Evolutionary conservation across 2,113 vertebrate genomes (phyloP).

Genomic region (Mesocricetus auratus): DNA sequence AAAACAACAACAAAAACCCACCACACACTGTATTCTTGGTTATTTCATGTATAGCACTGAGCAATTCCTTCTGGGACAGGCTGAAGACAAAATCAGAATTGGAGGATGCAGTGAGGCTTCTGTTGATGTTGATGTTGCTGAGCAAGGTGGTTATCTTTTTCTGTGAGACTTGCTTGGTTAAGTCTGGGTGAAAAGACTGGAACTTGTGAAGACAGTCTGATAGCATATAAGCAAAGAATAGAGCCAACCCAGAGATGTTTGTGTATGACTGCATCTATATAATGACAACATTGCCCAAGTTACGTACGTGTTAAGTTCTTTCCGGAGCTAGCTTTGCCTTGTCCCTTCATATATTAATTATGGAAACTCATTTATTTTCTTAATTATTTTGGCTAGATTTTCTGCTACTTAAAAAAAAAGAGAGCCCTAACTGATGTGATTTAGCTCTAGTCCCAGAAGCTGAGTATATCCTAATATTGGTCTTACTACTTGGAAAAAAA

Average conservation of each 20-base stretch:
- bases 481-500: not conserved
- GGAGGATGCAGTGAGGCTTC: not conserved
- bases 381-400: not conserved
- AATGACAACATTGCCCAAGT: not conserved
- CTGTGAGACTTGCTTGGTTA: not conserved
- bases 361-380: not conserved
- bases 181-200: not conserved
- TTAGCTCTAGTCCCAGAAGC: not conserved
- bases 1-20: no score
- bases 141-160: not conserved
- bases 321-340: not conserved
- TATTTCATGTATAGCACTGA: not conserved
- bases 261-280: not conserved
- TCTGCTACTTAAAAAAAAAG: conserved; percentile 28
- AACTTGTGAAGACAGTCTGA: not conserved
- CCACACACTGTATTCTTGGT: not conserved
- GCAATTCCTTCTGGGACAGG: not conserved
- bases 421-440: not conserved
- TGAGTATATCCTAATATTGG: conserved; percentile 1
- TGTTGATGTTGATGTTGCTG: not conserved
- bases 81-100: not conserved
- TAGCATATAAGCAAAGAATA: not conserved
- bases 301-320: not conserved
- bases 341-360: not conserved
- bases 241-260: not conserved